These are phyloP conservation scores for Syrrhaptes paradoxus DNA, from an alignment of 2,113 vertebrate genomes.

Conservation along the genomic window DNA sequence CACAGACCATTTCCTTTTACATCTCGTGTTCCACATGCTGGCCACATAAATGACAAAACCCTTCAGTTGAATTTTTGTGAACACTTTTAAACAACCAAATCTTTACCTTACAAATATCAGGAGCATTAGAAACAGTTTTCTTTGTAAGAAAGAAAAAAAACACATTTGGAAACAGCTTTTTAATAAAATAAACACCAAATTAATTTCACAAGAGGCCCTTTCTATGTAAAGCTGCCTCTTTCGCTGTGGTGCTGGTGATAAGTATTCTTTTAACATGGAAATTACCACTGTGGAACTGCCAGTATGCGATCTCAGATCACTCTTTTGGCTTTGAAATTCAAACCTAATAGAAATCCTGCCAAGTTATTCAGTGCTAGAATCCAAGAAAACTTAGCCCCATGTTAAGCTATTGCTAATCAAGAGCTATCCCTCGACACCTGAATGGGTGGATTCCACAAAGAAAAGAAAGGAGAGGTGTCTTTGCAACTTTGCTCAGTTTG, in stretches of 20 bases:
- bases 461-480: constrained; percentile 30
- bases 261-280: constrained; percentile 77
- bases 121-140: constrained; percentile 9
- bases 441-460: constrained; percentile 57
- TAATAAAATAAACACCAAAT: constrained; percentile 75
- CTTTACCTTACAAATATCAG: background rate
- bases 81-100: background rate
- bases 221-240: constrained; percentile 72
- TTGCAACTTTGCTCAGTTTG: constrained; percentile 65
- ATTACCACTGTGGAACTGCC: constrained; percentile 76
- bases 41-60: background rate
- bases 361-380: constrained; percentile 70
- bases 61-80: background rate
- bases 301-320: constrained; percentile 76
- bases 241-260: constrained; percentile 73
- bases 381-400: constrained; percentile 71
- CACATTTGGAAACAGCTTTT: constrained; percentile 55
- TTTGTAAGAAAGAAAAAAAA: background rate
- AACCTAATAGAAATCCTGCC: constrained; percentile 75
- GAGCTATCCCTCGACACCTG: constrained; percentile 59
- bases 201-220: constrained; percentile 75
- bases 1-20: background rate
- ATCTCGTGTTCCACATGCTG: background rate
- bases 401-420: constrained; percentile 64
- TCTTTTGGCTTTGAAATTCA: constrained; percentile 78